phyloP scores from a whole-genome alignment of 1,140 invertebrate genomes.

The Drosophila arawakana region DNA sequence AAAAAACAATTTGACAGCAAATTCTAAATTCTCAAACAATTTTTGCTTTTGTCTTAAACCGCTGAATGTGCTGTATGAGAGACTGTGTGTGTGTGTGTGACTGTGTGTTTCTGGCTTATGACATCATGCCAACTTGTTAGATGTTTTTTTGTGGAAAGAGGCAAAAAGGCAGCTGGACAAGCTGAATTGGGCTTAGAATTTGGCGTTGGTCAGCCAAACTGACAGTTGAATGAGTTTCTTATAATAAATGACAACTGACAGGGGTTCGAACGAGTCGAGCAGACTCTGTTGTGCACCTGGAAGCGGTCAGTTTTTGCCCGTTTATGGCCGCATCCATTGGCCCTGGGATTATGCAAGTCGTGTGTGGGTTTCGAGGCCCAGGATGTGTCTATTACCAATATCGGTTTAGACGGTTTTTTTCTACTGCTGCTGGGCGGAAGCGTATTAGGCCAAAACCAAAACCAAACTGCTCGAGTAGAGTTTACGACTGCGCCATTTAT shows the following conservation, averaged over 20 bases:
- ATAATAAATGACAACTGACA: constrained; percentile 78
- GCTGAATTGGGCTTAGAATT: constrained; percentile 10
- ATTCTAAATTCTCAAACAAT: constrained; percentile 28
- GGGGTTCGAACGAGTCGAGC: constrained; percentile 42
- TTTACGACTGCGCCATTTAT: constrained; percentile 62
- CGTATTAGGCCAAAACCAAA: constrained; percentile 47
- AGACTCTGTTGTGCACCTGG: constrained; percentile 58
- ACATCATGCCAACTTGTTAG: constrained; percentile 56
- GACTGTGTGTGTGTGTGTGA: not conserved
- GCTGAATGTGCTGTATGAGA: constrained; percentile 2
- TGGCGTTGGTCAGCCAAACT: constrained; percentile 38
- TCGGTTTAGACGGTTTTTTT: not conserved
- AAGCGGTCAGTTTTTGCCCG: constrained; percentile 20
- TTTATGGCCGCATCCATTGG: constrained; percentile 31
- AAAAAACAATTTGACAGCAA: constrained; percentile 34
- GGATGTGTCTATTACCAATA: constrained; percentile 8
- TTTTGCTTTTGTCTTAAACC: constrained; percentile 28
- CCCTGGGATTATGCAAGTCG: constrained; percentile 54
- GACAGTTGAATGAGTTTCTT: constrained; percentile 80
- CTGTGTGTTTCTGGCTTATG: constrained; percentile 43
- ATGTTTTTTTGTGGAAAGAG: constrained; percentile 26
- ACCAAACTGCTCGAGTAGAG: constrained; percentile 28
- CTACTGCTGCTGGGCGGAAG: constrained; percentile 24
- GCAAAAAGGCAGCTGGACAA: constrained; percentile 44
- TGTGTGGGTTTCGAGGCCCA: not conserved